phyloP scores from a whole-genome alignment of 2,888 invertebrate genomes.

The Polymixis flavicincta region DNA sequence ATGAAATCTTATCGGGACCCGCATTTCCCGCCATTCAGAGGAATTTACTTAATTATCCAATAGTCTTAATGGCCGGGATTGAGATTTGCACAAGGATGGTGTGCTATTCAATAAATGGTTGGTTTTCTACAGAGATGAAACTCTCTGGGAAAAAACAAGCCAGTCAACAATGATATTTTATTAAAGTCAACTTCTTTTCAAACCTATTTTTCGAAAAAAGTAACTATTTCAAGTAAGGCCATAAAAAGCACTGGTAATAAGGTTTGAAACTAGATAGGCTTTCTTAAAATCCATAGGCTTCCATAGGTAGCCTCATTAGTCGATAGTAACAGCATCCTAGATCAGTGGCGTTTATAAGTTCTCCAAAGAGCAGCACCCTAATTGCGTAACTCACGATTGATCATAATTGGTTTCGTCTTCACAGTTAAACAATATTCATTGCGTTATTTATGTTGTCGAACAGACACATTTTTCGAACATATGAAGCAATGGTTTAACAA shows the following conservation, averaged over 20 bases:
- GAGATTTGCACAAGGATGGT: conserved; percentile 28
- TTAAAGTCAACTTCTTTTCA: too few relatives aligned
- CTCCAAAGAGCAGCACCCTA: background rate
- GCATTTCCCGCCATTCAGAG: background rate
- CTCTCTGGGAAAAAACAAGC: background rate
- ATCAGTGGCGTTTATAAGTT: background rate
- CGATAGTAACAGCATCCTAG: background rate
- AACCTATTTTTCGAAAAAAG: too few relatives aligned
- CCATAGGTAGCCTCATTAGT: background rate
- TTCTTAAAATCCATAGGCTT: background rate
- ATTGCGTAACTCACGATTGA: too few relatives aligned
- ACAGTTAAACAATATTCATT: too few relatives aligned
- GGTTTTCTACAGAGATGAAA: conserved; percentile 12
- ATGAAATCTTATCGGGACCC: conserved; percentile 4
- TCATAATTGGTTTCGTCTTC: too few relatives aligned
- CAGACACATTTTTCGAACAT: too few relatives aligned
- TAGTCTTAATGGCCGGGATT: conserved; percentile 32
- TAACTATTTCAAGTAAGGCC: background rate
- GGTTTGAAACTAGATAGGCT: background rate
- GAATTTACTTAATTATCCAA: conserved; percentile 48
- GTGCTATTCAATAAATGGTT: conserved; percentile 12
- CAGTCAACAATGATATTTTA: too few relatives aligned
- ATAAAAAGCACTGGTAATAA: background rate
- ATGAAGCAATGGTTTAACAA: too few relatives aligned
- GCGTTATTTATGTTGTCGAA: too few relatives aligned